A percentile compares a stretch with the other conserved stretches of the same genome.
These are phyloP conservation scores for Acrossocheilus wenchowensis DNA, from an alignment of 2,797 vertebrate species.

Conservation along the genomic window DNA sequence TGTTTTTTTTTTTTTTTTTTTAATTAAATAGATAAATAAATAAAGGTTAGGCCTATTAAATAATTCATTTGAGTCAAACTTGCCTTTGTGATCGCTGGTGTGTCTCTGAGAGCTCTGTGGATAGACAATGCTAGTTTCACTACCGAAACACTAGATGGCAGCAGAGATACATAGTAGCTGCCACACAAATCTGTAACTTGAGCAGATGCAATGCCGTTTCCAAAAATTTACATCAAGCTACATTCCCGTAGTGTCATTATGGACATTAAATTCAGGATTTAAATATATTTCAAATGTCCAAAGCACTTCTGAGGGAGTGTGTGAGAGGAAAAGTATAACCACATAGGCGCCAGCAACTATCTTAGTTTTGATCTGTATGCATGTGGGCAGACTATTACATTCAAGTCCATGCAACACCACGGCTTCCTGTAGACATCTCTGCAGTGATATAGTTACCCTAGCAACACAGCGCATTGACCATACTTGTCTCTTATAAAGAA, in stretches of 20 bases:
- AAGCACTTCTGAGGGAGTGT: background rate
- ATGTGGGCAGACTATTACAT: constrained; percentile 16
- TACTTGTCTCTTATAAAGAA: constrained; percentile 45
- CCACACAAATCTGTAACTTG: background rate
- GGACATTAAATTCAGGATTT: background rate
- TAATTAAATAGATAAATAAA: background rate
- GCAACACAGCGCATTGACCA: constrained; percentile 54
- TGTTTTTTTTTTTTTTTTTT: background rate
- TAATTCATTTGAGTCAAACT: background rate
- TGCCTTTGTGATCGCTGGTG: background rate
- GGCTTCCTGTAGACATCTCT: constrained; percentile 37
- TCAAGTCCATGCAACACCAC: constrained; percentile 23
- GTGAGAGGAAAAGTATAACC: background rate
- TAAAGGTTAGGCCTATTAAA: background rate
- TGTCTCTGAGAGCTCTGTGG: background rate
- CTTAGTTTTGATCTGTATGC: background rate
- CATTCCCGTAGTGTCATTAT: background rate
- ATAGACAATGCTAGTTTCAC: background rate
- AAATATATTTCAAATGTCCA: background rate
- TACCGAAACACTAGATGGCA: constrained; percentile 66
- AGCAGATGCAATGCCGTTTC: background rate
- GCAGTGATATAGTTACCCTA: constrained; percentile 61
- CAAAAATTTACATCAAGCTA: constrained; percentile 27
- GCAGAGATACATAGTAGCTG: constrained; percentile 57
- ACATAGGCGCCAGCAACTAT: background rate